Evolutionary conservation across 2,888 invertebrate genomes (phyloP).

Genomic region (Xestia c-nigrum): DNA sequence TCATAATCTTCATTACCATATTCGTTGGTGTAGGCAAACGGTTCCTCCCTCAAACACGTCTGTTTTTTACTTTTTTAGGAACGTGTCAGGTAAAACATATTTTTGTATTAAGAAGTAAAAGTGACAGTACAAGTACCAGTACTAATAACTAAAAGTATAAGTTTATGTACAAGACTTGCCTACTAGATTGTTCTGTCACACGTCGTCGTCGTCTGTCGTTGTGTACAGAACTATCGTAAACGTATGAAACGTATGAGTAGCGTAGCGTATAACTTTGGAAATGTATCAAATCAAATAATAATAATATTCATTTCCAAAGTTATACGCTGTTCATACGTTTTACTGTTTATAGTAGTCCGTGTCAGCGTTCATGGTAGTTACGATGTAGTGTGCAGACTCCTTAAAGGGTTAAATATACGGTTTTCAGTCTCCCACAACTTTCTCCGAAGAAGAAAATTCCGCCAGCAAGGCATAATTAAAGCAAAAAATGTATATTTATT

Average conservation of each 20-base stretch:
- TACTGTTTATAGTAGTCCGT: background rate
- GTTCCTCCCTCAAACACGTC: background rate
- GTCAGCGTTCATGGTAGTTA: background rate
- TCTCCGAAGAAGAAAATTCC: background rate
- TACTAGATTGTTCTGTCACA: too few relatives aligned
- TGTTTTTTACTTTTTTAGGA: background rate
- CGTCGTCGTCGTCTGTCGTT: too few relatives aligned
- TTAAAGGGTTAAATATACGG: background rate
- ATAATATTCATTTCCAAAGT: too few relatives aligned
- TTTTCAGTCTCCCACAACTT: background rate
- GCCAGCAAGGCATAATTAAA: conserved; percentile 11
- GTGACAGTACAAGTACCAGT: too few relatives aligned
- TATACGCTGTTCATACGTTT: background rate
- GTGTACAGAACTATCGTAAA: too few relatives aligned
- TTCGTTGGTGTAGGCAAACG: background rate
- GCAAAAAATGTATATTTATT: conserved; percentile 2
- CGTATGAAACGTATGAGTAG: too few relatives aligned
- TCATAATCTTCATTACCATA: background rate
- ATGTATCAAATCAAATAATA: too few relatives aligned
- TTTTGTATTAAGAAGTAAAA: background rate
- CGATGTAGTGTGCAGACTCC: background rate
- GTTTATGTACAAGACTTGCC: background rate
- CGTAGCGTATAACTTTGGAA: too few relatives aligned
- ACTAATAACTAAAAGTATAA: too few relatives aligned
- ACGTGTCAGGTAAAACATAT: background rate